Evolutionary conservation across 2,888 invertebrate species (phyloP), one percentile per base, ranked within the genome.

Genomic region (Coronaproctus castanopsis): DNA sequence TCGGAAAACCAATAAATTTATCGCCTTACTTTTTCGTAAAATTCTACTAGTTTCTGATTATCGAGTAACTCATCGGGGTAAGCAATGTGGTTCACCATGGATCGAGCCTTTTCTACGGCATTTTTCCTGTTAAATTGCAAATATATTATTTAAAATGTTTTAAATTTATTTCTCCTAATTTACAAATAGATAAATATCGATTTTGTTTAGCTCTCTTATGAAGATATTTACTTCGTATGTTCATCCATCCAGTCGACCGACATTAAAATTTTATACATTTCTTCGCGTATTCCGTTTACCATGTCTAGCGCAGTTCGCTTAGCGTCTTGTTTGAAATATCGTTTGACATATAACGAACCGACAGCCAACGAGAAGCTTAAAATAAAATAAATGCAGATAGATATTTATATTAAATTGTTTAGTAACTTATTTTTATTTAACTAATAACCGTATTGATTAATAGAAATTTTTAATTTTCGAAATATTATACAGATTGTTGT

Each of bases 171-270:
- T 18, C 10, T 18, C 14, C 5, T 21, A 21, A 22, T 23, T 2
- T 14, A n/a, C 55, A 18, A n/a, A 14, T 10, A 21, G 24, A 55
- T 24, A 19, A 50, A 49, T 24, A 57, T 5, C 18, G 10, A 14
- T 49, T 49, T 49, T 49, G 50, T 19, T 2, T 49, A 1, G 1
- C 19, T 49, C 2, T 2, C 19, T 49, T 18, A 49, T 19, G n/a
- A n/a, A 2, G n/a, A n/a, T n/a, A n/a, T n/a, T 67, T 62, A 69
- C 69, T 69, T 81, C 0, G 95, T 95, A 64, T 76, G 73, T 0
- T 81, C 80, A 69, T 95, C 93, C 95, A 96, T 95, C 95, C 95
- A 96, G 54, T 85, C 84, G 18, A 92, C 82, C 61, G 81, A 77
- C 20, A 78, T 75, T 59, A 92, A 71, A 24, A 92, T 88, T 66